Base-by-base conservation (phyloP, 2,888 invertebrate genomes). In the Conomelus anceps region DNA sequence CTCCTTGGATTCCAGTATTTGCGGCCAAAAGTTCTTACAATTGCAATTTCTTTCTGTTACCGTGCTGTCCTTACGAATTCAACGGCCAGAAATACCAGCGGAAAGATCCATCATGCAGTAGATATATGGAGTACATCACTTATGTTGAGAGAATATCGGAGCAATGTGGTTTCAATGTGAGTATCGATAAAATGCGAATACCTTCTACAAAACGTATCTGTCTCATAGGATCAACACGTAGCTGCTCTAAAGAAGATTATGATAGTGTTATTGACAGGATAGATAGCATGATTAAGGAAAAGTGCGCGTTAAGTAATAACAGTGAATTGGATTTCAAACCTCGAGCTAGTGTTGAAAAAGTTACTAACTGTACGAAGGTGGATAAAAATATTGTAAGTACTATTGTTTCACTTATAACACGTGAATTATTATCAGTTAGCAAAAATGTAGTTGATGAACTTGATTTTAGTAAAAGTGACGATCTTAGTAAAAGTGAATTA, bases 1-100 rank as follows among this genome's bases (percentile, higher is more conserved):
- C 99, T 11, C 99, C 99, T 0, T 99, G 99, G 99, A 96, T 99
- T 92, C 98, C 99, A 22, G 96, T 99, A 0, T 96, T 99, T 92
- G 97, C 99, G 24, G 96, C 98, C 0, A 95, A 95, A 89, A 96
- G 97, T 93, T 96, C 96, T 0, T 95, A 95, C 89, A 94, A 94
- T 26, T 96, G 97, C 90, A 96, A 96, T 90, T 98, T 97, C 92
- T 99, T 99, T 93, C 94, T 99, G 0, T 94, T 99, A 20, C 99
- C 99, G 0, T 99, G 99, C 93, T 99, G 99, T 93, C 96, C 97
- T 0, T 98, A 95, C 93, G 98, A 99, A 93, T 98, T 99, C 92
- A 96, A 96, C 93, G 97, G 98, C 0, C 94, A 94, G 85, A 98
- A 98, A 94, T 99, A 97, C 94, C 96, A 96, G 92, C 94, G 97